A percentile compares a stretch with the other conserved stretches of the same genome.
These are phyloP conservation scores for Macrophya annulata DNA, from an alignment of 2,888 invertebrate species.

Conservation along the genomic window DNA sequence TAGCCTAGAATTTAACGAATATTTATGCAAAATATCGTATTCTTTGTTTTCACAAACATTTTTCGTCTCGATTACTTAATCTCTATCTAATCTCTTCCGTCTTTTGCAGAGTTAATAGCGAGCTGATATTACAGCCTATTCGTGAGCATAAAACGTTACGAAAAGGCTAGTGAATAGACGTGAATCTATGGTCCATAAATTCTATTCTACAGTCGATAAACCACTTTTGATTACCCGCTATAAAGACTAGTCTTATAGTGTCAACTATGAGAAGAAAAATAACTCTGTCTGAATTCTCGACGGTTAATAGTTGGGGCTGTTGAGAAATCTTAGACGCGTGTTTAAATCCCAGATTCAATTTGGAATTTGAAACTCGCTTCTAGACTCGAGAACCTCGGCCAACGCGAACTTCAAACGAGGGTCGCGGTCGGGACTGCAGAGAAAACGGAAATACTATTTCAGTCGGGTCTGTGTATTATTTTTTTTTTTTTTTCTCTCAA, in stretches of 20 bases:
- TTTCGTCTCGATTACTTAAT: not conserved
- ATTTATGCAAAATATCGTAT: not conserved
- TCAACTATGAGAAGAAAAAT: not conserved
- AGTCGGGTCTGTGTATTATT: not conserved
- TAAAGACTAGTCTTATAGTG: constrained; percentile 1
- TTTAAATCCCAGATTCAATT: constrained; percentile 45
- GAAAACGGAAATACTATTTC: constrained; percentile 33
- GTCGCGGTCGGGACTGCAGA: constrained; percentile 11
- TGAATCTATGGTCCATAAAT: constrained; percentile 39
- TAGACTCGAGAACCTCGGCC: constrained; percentile 24
- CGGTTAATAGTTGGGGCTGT: constrained; percentile 29
- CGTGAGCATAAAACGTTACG: not conserved
- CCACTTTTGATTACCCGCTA: constrained; percentile 43
- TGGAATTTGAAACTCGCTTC: constrained; percentile 40
- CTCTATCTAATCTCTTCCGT: not conserved
- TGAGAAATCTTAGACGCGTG: constrained; percentile 39
- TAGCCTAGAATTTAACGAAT: not conserved
- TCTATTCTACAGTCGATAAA: constrained; percentile 38
- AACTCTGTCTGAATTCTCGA: constrained; percentile 7
- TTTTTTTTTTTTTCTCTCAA: not conserved
- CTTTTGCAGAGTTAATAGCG: not conserved
- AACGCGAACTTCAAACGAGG: constrained; percentile 40
- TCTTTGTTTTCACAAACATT: not conserved
- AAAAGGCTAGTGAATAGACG: constrained; percentile 12
- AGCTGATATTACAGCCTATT: not conserved